A percentile compares a stretch with the other conserved stretches of the same genome.
Evolutionary conservation across 2,113 vertebrate genomes (phyloP).

Genomic region (Rana temporaria): DNA sequence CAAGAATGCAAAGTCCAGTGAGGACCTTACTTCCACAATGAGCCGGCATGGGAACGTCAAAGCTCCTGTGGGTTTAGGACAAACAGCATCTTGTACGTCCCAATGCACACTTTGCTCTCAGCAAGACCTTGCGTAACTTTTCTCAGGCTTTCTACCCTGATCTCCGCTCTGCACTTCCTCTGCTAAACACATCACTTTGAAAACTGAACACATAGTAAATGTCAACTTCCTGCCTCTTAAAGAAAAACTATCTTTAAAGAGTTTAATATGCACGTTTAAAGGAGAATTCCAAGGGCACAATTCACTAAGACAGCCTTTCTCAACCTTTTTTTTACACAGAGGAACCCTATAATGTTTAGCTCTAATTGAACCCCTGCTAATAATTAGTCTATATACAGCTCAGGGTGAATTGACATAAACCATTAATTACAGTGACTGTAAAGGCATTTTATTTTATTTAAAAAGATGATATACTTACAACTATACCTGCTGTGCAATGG

Average conservation of each 20-base stretch:
- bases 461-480: too few species aligned
- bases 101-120: neutral
- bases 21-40: neutral
- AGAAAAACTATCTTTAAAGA: neutral
- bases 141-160: slow-evolving; percentile 28
- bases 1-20: slow-evolving; percentile 17
- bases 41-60: slow-evolving; percentile 18
- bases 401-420: too few species aligned
- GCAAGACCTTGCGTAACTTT: neutral
- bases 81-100: neutral
- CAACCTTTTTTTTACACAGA: too few species aligned
- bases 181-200: neutral
- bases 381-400: too few species aligned
- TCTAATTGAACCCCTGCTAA: too few species aligned
- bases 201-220: neutral
- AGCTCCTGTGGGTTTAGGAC: slow-evolving; percentile 12
- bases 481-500: too few species aligned
- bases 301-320: too few species aligned
- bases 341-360: too few species aligned
- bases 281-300: too few species aligned
- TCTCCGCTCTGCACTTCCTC: neutral
- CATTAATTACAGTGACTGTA: too few species aligned
- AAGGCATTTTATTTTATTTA: too few species aligned
- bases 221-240: slow-evolving; percentile 13
- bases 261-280: too few species aligned